A percentile compares a stretch with the other conserved stretches of the same genome.
These are phyloP conservation scores for Condylostylus longicornis DNA, from an alignment of 1,140 invertebrate species.

Conservation along the genomic window DNA sequence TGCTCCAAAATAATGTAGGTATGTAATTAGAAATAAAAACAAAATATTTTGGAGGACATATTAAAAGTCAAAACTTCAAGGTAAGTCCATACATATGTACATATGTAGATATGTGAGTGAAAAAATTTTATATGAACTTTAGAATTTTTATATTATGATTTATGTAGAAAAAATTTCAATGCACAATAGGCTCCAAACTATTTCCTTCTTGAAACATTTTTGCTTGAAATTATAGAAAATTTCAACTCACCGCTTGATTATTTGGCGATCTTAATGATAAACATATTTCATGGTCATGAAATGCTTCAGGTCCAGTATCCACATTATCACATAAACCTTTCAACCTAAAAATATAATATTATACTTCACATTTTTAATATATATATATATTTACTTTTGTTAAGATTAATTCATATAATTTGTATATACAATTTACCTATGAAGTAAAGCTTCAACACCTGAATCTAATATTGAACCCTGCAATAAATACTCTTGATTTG, in stretches of 20 bases:
- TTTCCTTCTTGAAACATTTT: too few relatives aligned
- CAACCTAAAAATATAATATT: constrained; percentile 31
- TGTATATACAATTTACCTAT: constrained; percentile 38
- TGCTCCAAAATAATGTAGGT: too few relatives aligned
- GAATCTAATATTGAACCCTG: constrained; percentile 84
- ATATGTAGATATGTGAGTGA: too few relatives aligned
- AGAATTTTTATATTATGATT: too few relatives aligned
- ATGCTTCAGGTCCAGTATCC: constrained; percentile 75
- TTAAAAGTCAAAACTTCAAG: too few relatives aligned
- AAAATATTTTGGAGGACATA: too few relatives aligned
- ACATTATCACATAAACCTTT: constrained; percentile 89
- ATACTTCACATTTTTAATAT: background rate
- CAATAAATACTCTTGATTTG: constrained; percentile 78
- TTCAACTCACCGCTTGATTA: constrained; percentile 25
- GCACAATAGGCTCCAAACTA: too few relatives aligned
- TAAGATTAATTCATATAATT: background rate
- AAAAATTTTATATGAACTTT: too few relatives aligned
- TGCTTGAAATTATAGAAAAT: too few relatives aligned
- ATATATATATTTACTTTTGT: background rate
- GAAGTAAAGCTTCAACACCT: constrained; percentile 82
- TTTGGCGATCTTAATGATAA: constrained; percentile 54
- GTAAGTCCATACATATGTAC: too few relatives aligned
- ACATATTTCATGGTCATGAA: constrained; percentile 80
- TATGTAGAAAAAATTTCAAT: too few relatives aligned
- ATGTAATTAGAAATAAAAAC: too few relatives aligned